phyloP scores from a whole-genome alignment of 2,888 invertebrate genomes.

The Scaptomyza parva region DNA sequence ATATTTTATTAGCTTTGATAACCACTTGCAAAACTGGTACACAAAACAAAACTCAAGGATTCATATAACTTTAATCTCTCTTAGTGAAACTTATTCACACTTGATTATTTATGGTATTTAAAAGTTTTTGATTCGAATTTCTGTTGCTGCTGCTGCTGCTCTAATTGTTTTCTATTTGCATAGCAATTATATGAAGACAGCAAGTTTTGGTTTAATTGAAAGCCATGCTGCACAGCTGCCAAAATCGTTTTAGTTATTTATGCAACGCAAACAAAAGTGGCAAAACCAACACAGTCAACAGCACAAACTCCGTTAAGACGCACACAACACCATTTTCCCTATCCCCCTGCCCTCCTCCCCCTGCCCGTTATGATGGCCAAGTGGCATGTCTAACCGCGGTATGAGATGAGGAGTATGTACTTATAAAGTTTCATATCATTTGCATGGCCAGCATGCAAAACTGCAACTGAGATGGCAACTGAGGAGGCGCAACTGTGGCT shows the following conservation, averaged over 20 bases:
- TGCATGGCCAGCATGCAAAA: slow-evolving; percentile 54
- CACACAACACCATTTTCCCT: too few relatives aligned
- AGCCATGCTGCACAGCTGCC: slow-evolving; percentile 55
- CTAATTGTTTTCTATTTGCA: slow-evolving; percentile 59
- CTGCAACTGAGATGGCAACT: slow-evolving; percentile 63
- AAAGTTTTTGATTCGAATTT: slow-evolving; percentile 4
- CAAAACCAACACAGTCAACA: neutral
- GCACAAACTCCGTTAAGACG: neutral
- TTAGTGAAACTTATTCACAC: neutral
- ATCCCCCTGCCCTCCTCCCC: too few relatives aligned
- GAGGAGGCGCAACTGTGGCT: slow-evolving; percentile 50
- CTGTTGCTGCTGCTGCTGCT: slow-evolving; percentile 15
- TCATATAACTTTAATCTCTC: too few relatives aligned
- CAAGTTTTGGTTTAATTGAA: slow-evolving; percentile 58
- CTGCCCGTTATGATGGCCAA: slow-evolving; percentile 12
- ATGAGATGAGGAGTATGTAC: slow-evolving; percentile 9
- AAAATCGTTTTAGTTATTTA: slow-evolving; percentile 61
- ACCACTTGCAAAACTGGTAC: neutral
- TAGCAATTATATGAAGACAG: slow-evolving; percentile 54
- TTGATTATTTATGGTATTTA: slow-evolving; percentile 7
- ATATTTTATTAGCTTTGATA: too few relatives aligned
- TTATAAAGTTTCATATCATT: slow-evolving; percentile 51
- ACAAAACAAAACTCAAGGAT: too few relatives aligned
- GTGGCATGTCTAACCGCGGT: slow-evolving; percentile 48
- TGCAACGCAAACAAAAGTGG: slow-evolving; percentile 31